Evolutionary conservation across 2,113 vertebrate species (phyloP), one percentile per base, ranked within the genome.

Genomic region (Thryonomys swinderianus): DNA sequence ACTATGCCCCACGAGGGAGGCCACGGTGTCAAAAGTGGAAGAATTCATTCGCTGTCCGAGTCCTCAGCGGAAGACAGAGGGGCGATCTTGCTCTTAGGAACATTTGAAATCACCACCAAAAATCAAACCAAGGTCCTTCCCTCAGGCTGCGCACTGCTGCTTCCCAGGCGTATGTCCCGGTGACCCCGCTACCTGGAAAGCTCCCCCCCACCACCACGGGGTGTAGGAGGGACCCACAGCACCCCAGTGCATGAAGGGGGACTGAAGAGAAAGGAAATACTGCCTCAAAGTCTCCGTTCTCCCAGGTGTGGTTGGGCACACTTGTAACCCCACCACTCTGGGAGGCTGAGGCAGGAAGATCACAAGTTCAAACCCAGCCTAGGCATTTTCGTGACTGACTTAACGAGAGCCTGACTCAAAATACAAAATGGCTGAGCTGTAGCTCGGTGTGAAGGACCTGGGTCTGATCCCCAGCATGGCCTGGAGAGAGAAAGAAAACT

Each of bases 101-200:
- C 53, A 62, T 14, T 10, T 62, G 76, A 79, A 57, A 57, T 3
- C 8, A 61, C 45, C 37, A 51, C 45, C 40, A 12, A 73, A 30
- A 66, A 23, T 34, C 59, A 34, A 2, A 14, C 4, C 18, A 30
- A 71, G 37, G 14, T 14, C 42, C 34, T 16, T 66, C 64, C 4
- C 73, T 62, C 11, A 0, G 69, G 76, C 79, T 57, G 4, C 16
- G 59, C 0, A 9, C 34, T 12, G 0, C 3, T 0, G 8, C 51
- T 1, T 11, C 40, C 51, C 40, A 1, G n/a, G 74, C 57, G n/a
- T 48, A 5, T 0, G 12, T 23, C 6, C 4, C 69, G 45, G 59
- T 0, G 23, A 4, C 34, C 25, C 34, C 2, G 0, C 2, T 12
- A 55, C 64, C 34, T 2, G 12, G 12, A n/a, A 6, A 34, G 37